Percentiles rank a stretch among this genome's conserved stretches.
Evolutionary conservation across 2,888 invertebrate genomes (phyloP).

Genomic region (Drosophila paramelanica): DNA sequence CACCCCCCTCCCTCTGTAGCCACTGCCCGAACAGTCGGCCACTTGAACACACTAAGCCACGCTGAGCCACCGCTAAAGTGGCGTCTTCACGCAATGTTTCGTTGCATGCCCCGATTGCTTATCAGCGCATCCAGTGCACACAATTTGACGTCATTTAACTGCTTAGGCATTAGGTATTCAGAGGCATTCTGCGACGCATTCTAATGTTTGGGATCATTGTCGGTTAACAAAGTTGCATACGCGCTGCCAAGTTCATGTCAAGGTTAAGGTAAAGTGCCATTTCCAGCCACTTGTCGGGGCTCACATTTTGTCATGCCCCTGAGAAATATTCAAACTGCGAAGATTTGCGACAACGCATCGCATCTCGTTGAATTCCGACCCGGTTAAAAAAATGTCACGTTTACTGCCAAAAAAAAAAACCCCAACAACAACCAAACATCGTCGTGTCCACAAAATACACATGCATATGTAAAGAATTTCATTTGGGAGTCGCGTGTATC

Average conservation of each 20-base stretch:
- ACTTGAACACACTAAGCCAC: conserved; percentile 66
- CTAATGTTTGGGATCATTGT: conserved; percentile 17
- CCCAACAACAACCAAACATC: conserved; percentile 18
- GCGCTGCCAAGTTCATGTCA: conserved; percentile 33
- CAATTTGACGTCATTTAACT: conserved; percentile 69
- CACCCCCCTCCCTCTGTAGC: conserved; percentile 5
- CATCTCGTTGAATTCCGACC: conserved; percentile 1
- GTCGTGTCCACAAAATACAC: conserved; percentile 3
- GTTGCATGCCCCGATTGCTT: conserved; percentile 20
- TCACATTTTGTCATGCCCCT: conserved; percentile 55
- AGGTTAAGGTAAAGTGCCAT: conserved; percentile 56
- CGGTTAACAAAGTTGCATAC: conserved; percentile 13
- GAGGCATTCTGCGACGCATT: conserved; percentile 18
- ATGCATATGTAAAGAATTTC: background rate
- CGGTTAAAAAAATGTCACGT: conserved; percentile 27
- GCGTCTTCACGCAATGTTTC: conserved; percentile 10
- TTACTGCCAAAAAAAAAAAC: conserved; percentile 7
- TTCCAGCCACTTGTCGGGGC: conserved; percentile 33
- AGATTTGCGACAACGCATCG: conserved; percentile 7
- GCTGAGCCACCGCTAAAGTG: conserved; percentile 28
- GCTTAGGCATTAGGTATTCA: conserved; percentile 40
- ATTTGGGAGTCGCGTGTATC: background rate
- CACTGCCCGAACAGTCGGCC: conserved; percentile 24
- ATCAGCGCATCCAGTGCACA: conserved; percentile 34
- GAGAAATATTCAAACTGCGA: conserved; percentile 28